Evolutionary conservation across 2,888 invertebrate species (phyloP).

Genomic region (Habrosyne pyritoides): DNA sequence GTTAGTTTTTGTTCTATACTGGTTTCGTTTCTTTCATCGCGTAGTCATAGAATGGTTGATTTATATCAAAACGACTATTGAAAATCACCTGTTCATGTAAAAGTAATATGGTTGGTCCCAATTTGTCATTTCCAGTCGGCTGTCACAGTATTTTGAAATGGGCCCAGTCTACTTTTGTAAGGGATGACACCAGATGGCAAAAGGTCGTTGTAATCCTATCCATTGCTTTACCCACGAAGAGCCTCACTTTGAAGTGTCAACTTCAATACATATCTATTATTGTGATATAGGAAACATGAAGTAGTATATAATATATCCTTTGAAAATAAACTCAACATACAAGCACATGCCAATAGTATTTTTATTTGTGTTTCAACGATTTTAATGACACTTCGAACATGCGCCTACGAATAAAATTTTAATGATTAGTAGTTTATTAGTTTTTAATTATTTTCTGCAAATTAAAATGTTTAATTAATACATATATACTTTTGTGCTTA

Average conservation of each 20-base stretch:
- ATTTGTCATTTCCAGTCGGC: background rate
- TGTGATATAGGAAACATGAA: background rate
- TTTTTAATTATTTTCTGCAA: too few species aligned
- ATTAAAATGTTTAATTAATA: too few species aligned
- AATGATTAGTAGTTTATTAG: too few species aligned
- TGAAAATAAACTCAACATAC: background rate
- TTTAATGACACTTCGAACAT: too few species aligned
- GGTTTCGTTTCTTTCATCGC: too few species aligned
- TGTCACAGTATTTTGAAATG: background rate
- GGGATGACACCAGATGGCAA: constrained; percentile 3
- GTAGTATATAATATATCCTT: background rate
- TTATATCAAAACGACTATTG: too few species aligned
- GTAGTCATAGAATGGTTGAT: too few species aligned
- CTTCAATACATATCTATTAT: background rate
- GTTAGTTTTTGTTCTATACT: too few species aligned
- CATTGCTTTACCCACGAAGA: background rate
- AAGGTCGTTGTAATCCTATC: constrained; percentile 1
- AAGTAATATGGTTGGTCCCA: background rate
- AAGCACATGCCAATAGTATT: background rate
- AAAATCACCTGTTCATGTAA: constrained; percentile 2
- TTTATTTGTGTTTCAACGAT: background rate
- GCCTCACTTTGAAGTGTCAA: background rate
- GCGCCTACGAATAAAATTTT: too few species aligned
- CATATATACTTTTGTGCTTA: too few species aligned
- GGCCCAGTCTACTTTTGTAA: constrained; percentile 1